Evolutionary conservation across 1,140 invertebrate genomes (phyloP), one percentile per base, ranked within the genome.

Genomic region (Oncopodura yosiiana): DNA sequence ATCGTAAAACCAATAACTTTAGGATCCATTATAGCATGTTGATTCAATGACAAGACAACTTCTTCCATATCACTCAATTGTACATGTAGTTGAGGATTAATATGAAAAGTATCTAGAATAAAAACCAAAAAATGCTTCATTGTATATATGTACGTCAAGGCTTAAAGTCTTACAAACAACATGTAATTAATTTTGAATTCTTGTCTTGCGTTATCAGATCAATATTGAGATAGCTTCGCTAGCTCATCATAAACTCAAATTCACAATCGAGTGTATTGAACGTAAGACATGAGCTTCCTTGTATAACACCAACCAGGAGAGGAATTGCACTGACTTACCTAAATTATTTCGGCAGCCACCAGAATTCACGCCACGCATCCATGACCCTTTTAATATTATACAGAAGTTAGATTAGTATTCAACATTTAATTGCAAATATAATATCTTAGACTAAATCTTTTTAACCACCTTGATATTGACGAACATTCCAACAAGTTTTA

Each of bases 1-100:
- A 87, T 81, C 36, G 87, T 89, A 67, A 93, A 93, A n/a, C 89
- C 90, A 61, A 94, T 88, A 0, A 93, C 87, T 74, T 92, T 90
- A 5, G 88, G 87, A 68, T 93, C 88, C 75, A 91, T 84, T 39
- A 91, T 86, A 27, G 84, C 87, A 68, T 93, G 88, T 66, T 94
- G 90, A 70, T 89, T 87, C 6, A 94, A 70, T 0, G 87, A 90
- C 29, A 93, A 81, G 11, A 93, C 79, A 1, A 91, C 80, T 65
- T 89, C 86, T 67, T 90, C 86, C 73, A 81, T 81, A 67, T 89
- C 87, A 57, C 80, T 82, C 2, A 92, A 69, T 26, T 83, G 78
- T 8, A 92, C 67, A 66, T 90, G 81, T 23, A 93, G 74, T 72
- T 93, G 89, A 3, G 89, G 90, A 70, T 94, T 94, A 64, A 92